Evolutionary conservation across 1,140 invertebrate species (phyloP), one percentile per base, ranked within the genome.

Genomic region (Idris sp.): DNA sequence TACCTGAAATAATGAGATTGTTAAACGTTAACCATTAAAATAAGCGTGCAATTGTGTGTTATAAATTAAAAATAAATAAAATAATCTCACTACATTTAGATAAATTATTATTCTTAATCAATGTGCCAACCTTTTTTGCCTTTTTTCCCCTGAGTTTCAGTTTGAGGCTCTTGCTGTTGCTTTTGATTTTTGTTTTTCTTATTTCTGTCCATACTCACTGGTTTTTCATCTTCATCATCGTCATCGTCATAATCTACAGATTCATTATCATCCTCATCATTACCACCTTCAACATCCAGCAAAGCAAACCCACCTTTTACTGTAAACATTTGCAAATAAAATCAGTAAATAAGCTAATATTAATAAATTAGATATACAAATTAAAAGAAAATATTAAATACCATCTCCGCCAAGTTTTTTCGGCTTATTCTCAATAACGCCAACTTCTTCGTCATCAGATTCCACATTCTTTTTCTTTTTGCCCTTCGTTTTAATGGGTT

Each of bases 241-340:
- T 86, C 88, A 46, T 85, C 83, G 41, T 84, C 80, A 61, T 26
- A 8, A 33, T 65, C 41, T n/a, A 35, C 85, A 41, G 86, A 77
- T 22, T 80, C 62, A 36, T 79, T 36, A 7, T 78, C 46, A 30
- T 78, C 46, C 31, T 77, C 58, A 44, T 81, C 75, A 18, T 86
- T 81, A 35, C 88, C 88, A 72, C 89, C 89, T 74, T 91, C 90
- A 51, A 90, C 86, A 77, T 89, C 87, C 59, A 92, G 81, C 8
- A 92, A 81, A 36, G 91, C 89, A 84, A 92, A 92, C 22, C 90
- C 90, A 73, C 89, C 89, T 81, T 89, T 81, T 11, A 18, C 19
- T 10, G 4, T 22, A 35, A 14, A n/a, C n/a, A n/a, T n/a, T n/a
- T n/a, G n/a, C 33, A 61, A 38, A 15, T n/a, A n/a, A n/a, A n/a